A percentile compares a stretch with the other conserved stretches of the same genome.
Evolutionary conservation across 2,113 vertebrate genomes (phyloP).

Genomic region (Phylloscopus whistleri): DNA sequence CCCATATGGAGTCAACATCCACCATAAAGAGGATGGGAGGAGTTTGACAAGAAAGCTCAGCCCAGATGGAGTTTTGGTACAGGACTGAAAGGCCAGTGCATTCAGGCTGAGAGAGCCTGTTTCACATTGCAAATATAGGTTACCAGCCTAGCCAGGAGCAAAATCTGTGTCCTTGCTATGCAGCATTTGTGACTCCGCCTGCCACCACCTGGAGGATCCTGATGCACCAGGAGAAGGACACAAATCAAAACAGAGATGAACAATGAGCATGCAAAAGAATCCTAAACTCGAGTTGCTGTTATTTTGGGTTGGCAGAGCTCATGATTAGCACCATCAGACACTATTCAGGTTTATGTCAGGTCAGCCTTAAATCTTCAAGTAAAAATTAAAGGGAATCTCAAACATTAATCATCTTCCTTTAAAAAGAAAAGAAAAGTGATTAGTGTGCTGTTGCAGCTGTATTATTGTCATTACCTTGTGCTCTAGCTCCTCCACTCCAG

Average conservation of each 20-base stretch:
- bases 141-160: background rate
- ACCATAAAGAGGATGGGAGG: background rate
- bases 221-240: background rate
- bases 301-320: background rate
- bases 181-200: background rate
- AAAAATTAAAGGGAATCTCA: background rate
- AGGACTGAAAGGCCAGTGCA: background rate
- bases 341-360: background rate
- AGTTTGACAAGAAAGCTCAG: background rate
- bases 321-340: background rate
- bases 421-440: background rate
- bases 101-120: background rate
- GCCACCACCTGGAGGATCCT: background rate
- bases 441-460: background rate
- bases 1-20: background rate
- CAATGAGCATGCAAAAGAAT: background rate
- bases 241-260: background rate
- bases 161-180: slow-evolving; percentile 2
- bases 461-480: background rate
- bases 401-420: background rate
- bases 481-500: background rate
- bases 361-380: background rate
- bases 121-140: background rate
- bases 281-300: background rate
- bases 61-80: slow-evolving; percentile 17